Evolutionary conservation across 2,113 vertebrate genomes (phyloP).

Genomic region (Parus major): DNA sequence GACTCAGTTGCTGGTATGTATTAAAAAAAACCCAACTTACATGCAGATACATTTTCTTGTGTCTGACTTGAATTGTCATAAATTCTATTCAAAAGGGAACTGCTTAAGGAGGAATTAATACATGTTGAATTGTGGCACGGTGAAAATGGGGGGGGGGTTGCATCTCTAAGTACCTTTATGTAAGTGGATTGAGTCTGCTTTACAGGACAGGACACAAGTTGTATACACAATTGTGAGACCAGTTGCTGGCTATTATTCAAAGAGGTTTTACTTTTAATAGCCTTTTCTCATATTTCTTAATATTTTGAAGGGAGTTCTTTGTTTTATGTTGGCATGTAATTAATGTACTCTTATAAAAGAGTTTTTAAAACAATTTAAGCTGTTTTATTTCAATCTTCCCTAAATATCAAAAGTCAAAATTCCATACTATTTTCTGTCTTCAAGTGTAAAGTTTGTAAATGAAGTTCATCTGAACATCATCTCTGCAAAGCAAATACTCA

Average conservation of each 20-base stretch:
- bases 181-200: conserved; percentile 53
- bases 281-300: conserved; percentile 38
- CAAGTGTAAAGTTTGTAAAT: neutral
- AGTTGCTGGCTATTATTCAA: conserved; percentile 11
- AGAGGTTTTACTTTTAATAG: conserved; percentile 58
- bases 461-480: neutral
- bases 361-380: neutral
- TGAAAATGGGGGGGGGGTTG: neutral
- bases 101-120: neutral
- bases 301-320: conserved; percentile 52
- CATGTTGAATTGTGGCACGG: neutral
- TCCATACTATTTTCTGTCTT: neutral
- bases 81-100: neutral
- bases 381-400: neutral
- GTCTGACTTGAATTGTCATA: neutral
- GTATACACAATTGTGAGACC: neutral
- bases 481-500: neutral
- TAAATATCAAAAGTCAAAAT: neutral
- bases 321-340: conserved; percentile 38
- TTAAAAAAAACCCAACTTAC: neutral
- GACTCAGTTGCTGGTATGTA: neutral
- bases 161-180: conserved; percentile 24
- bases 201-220: neutral
- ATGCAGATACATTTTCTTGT: neutral
- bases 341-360: neutral